Evolutionary conservation across 2,888 invertebrate genomes (phyloP), one percentile per base, ranked within the genome.

Genomic region (Melitaea athalia): DNA sequence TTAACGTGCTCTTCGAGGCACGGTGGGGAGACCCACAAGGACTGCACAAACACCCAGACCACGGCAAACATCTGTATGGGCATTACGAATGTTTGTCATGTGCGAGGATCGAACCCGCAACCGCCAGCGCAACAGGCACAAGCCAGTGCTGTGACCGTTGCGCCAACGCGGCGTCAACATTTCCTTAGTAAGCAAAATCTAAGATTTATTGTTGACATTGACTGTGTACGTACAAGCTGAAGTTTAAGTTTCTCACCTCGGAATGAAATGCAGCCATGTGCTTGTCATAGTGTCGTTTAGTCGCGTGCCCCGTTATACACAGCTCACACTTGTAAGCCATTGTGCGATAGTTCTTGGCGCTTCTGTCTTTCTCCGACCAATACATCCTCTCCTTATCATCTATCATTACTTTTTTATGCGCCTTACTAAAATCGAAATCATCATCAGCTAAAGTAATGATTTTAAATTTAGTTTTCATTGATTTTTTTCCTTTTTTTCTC

Each of bases 321-420:
- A 74, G 77, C 3, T 82, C 78, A 81, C 89, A 88, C 77, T 84
- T 85, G 70, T 73, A 79, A 1, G 50, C n/a, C 0, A 78, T 76
- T 49, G 72, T 66, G 0, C 72, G 45, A 71, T 74, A 85, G 8
- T n/a, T 50, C 0, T n/a, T 57, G 0, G 47, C 72, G 61, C 69
- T 67, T 63, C 74, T 81, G 24, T 60, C 79, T 52, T 66, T 71
- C 10, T 65, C 71, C 47, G 77, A 75, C 49, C 75, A 74, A n/a
- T 77, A 74, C 7, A 70, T 61, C 65, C 83, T 75, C 55, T 84
- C 84, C 15, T 59, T 66, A 33, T 87, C 86, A 50, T 85, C 85
- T 0, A 70, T 68, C 38, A 24, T 83, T 81, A 24, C 74, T 43
- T 17, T 63, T 17, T 47, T 63, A 15, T 57, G 38, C 67, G 42